Conservation (phyloP, 2,113 vertebrate species). For the Scomber japonicus region DNA sequence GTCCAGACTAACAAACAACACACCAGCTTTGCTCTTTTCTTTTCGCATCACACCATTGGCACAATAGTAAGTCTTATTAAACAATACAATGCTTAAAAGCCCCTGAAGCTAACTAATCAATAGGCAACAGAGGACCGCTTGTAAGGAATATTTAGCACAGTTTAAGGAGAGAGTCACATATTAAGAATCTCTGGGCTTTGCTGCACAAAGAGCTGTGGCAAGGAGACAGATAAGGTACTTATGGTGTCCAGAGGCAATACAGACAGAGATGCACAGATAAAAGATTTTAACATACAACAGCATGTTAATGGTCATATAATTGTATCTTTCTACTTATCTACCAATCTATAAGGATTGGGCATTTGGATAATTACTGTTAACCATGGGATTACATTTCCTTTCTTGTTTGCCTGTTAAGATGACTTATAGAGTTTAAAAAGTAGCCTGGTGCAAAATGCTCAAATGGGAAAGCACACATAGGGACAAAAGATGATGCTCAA, state of each 20-base stretch:
- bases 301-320: background rate
- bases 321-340: background rate
- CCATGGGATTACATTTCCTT: background rate
- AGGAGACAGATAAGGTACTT: conserved; percentile 7
- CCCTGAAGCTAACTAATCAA: conserved; percentile 53
- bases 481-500: conserved; percentile 26
- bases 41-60: conserved; percentile 10
- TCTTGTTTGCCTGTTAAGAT: conserved; percentile 10
- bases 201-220: conserved; percentile 19
- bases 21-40: conserved; percentile 5
- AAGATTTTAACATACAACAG: conserved; percentile 1
- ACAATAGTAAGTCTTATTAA: conserved; percentile 36
- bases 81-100: conserved; percentile 37
- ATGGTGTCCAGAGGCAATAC: conserved; percentile 22
- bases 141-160: conserved; percentile 36
- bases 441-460: conserved; percentile 21
- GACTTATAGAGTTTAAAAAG: conserved; percentile 30
- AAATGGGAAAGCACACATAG: conserved; percentile 29
- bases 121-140: conserved; percentile 28
- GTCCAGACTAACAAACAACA: conserved; percentile 36
- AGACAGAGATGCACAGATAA: conserved; percentile 37
- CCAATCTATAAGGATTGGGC: background rate
- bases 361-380: background rate
- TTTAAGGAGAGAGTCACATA: conserved; percentile 17
- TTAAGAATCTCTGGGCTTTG: background rate